Base-by-base conservation (phyloP, 2,888 invertebrate species). In the Perdita meconis region DNA sequence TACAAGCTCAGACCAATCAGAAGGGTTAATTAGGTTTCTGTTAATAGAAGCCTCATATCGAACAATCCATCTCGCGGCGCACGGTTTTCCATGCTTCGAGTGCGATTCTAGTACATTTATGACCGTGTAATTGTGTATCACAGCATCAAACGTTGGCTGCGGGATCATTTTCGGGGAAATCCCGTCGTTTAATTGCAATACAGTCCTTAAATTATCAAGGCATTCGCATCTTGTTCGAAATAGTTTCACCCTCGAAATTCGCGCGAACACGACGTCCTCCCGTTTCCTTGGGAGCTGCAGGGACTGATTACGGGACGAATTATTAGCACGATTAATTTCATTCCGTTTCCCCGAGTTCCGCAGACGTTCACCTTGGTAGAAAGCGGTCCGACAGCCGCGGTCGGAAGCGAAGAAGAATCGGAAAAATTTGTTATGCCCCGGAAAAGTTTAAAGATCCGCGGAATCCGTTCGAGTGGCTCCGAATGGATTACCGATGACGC, bases 21-120 rank as follows among this genome's bases (percentile, higher is more conserved):
- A 77, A 77, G 77, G 74, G 60, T 67, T 83, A 84, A 83, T 83
- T 83, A 74, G 74, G 53, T 84, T 79, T 77, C 71, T 69, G 65
- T 68, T 66, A 68, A 78, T 60, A 55, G 55, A 78, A 70, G 66
- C 55, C 42, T 60, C 53, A 44, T 53, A 75, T 51, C 26, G 60
- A 38, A 12, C 53, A 55, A 13, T 63, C 44, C 64, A 47, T 47
- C 69, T 70, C 59, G 34, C 4, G 36, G 63, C 22, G 6, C 40
- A 59, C 55, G 44, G 63, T 53, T 55, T 53, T 66, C 47, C 36
- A 68, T 53, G 59, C 59, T 57, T n/a, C 38, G 22, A 26, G 30
- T 38, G 22, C 38, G 30, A 56, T 61, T 59, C 55, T 13, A n/a
- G 19, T 47, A 19, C 47, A 22, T 10, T 2, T 10, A 22, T 1